Evolutionary conservation across 1,140 invertebrate species (phyloP), one percentile per base, ranked within the genome.

Genomic region (Amphibalanus amphitrite): DNA sequence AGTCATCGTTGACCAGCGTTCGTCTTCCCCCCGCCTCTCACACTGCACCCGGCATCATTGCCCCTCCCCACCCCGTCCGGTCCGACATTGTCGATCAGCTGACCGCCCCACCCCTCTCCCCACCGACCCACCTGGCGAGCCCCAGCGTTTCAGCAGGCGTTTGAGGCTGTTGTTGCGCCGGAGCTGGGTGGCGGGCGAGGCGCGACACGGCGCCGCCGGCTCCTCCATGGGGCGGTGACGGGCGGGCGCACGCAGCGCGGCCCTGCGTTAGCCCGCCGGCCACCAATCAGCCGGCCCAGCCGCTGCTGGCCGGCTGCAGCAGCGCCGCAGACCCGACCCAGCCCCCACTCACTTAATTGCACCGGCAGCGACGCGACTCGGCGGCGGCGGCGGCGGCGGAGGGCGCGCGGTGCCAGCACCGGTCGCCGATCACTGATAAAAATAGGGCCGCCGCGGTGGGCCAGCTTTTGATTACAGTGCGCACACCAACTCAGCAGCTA

Each of bases 121-220:
- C 10, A 13, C 20, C 47, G 1, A 59, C 47, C 47, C 47, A 59
- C 47, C 47, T 59, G 47, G 47, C 47, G 47, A 59, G 10, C 47
- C 47, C 47, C 47, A 59, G 47, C 47, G 78, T 75, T 85, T 85
- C 59, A 86, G 79, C 30, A 86, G 79, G 76, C 84, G 83, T 79
- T 86, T 86, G 76, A 86, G 84, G 76, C 84, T 85, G 74, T 82
- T 83, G 77, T 82, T 84, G 74, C 85, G 76, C 78, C 83, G 81
- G 76, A 85, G 76, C 76, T 73, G 71, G 65, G 69, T 72, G 78
- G 78, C 72, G 77, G 76, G 71, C 77, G 75, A 76, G 75, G 77
- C 77, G 72, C 72, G 67, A 73, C 70, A 70, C 72, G n/a, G n/a
- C n/a, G 72, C 70, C 26, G 70, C 72, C 65, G 72, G 70, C 67